Base-by-base conservation (phyloP, 2,888 invertebrate species). In the Hirudinaria manillensis region DNA sequence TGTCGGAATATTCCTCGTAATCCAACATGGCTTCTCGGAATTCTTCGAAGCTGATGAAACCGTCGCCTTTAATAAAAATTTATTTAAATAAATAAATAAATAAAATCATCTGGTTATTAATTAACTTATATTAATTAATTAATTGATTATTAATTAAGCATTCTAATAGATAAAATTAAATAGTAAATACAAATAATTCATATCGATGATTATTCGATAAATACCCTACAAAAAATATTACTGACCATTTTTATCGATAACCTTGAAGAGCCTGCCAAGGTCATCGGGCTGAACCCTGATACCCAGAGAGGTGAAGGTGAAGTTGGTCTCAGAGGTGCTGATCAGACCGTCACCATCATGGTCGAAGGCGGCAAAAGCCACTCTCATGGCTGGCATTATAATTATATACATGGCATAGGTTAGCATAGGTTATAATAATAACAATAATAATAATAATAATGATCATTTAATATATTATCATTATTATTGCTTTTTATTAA, bases 281-380 rank as follows among this genome's bases (percentile, higher is more conserved):
- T 72, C 53, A 38, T 72, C 53, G 2, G 24, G 24, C 19, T 55
- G 45, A 3, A 55, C 27, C 34, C 34, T 53, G 29, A 72, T 55
- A 29, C 72, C 72, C 24, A 72, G 34, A 32, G 72, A 72, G 32
- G 72, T 32, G 3, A 72, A 24, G n/a, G 72, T 72, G 56, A 72
- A 72, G 29, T 29, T 13, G 3, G 34, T 53, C 32, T 72, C 72
- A n/a, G 72, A 72, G 19, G 72, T 24, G 53, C 72, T 72, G 72
- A 72, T 72, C 72, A 55, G 29, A 16, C 72, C 72, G 34, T 72
- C 72, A 24, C 72, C 72, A n/a, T 72, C 72, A 55, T 72, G 72
- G 34, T 72, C 72, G 29, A 72, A 72, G 3, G 72, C 53, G 21
- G 72, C 72, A 56, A 72, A 72, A 32, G 72, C 72, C 32, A 72